Evolutionary conservation across 1,140 invertebrate species (phyloP), one percentile per base, ranked within the genome.

Genomic region (Aphis gossypii): DNA sequence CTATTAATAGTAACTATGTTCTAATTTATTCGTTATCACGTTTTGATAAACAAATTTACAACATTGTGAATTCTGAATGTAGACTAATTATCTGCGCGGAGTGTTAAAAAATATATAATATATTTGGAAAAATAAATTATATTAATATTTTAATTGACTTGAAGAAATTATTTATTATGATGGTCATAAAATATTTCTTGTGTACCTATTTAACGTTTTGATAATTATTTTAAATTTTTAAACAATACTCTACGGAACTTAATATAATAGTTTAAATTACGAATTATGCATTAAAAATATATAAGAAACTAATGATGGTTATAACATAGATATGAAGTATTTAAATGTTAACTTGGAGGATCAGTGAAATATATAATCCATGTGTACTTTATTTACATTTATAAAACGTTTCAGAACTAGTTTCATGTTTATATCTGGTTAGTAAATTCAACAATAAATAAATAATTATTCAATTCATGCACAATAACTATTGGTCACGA

Each of bases 1-100:
- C n/a, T 54, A 60, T 56, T 90, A 48, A 92, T 35, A 1, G 25
- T 60, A 41, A 92, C 21, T 46, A 51, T 54, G 35, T 82, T 92
- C 46, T 84, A 92, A 92, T 92, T 83, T 92, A 92, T 83, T 92
- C 91, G 35, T 25, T 25, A 76, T 92, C 76, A 83, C 91, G 91
- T 92, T 84, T 92, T 92, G 1, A 56, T 48, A 48, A 35, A 90
- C 46, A 8, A 30, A 46, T n/a, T 41, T 23, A 25, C 44, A 87
- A 44, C 30, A 25, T 44, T 30, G 44, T 23, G 9, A 68, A 68
- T 68, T 68, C 0, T n/a, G n/a, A 68, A 68, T n/a, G 60, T 68
- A 68, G 30, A 68, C 30, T 14, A 68, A 68, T n/a, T 68, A 68
- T 68, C n/a, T 68, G 14, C 60, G 23, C 3, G 1, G 2, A 41